These are phyloP conservation scores for Serrognathus titanus DNA, from an alignment of 2,888 invertebrate species.

Conservation along the genomic window DNA sequence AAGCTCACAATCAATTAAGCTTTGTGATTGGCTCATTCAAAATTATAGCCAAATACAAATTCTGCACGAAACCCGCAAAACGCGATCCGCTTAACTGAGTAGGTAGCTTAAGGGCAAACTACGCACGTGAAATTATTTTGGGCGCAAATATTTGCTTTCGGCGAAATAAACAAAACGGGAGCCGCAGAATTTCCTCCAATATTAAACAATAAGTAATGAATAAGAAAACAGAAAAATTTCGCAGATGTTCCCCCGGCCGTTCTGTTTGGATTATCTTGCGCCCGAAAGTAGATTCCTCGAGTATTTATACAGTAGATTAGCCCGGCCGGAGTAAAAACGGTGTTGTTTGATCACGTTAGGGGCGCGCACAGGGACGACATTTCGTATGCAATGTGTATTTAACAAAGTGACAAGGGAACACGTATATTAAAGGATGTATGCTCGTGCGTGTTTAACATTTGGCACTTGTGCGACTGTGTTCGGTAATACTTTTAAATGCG, in stretches of 20 bases:
- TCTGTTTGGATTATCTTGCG: slow-evolving; percentile 40
- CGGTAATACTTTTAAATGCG: no score
- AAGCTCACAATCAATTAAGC: no score
- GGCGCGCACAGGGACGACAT: slow-evolving; percentile 31
- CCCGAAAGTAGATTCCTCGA: slow-evolving; percentile 38
- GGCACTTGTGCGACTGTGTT: not conserved
- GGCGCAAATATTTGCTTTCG: not conserved
- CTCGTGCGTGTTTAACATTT: slow-evolving; percentile 2
- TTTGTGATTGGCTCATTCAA: no score
- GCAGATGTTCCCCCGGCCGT: slow-evolving; percentile 36
- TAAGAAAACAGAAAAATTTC: slow-evolving; percentile 35
- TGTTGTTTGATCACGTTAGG: slow-evolving; percentile 40
- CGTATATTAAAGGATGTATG: slow-evolving; percentile 34
- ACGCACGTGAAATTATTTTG: not conserved
- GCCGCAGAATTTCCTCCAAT: not conserved
- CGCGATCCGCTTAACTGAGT: no score
- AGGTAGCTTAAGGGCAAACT: no score
- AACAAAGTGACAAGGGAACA: slow-evolving; percentile 38
- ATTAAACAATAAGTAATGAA: slow-evolving; percentile 28
- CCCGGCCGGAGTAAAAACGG: slow-evolving; percentile 42
- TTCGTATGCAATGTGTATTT: slow-evolving; percentile 42
- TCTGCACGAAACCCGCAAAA: no score
- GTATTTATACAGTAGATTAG: slow-evolving; percentile 49
- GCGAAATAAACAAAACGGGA: no score
- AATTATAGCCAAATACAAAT: no score